These are phyloP conservation scores for Sarotherodon lohbergeri DNA, from an alignment of 2,113 vertebrate species.

Conservation along the genomic window DNA sequence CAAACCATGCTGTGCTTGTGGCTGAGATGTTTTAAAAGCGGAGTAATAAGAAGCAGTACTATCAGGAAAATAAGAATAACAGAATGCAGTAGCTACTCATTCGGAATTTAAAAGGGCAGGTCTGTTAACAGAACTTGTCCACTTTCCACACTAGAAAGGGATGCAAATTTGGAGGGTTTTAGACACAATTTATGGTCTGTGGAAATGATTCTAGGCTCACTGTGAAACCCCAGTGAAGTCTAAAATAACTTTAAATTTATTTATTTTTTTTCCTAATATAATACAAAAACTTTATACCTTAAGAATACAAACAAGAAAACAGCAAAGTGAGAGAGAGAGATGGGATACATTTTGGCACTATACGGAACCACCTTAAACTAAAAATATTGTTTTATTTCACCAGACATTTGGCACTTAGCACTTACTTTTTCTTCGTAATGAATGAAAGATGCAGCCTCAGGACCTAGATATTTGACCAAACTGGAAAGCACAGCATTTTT, in stretches of 20 bases:
- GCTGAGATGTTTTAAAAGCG: neutral
- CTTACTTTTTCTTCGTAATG: constrained; percentile 74
- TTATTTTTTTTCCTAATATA: neutral
- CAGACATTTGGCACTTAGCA: neutral
- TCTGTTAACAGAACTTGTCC: neutral
- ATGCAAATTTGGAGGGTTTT: neutral
- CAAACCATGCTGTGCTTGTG: neutral
- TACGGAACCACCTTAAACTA: neutral
- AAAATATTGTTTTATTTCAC: neutral
- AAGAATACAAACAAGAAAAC: neutral
- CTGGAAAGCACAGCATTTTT: constrained; percentile 60
- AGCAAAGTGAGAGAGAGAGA: neutral
- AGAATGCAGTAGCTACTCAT: neutral
- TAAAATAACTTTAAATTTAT: neutral
- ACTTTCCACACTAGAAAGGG: neutral
- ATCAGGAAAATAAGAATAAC: neutral
- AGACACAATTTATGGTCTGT: neutral
- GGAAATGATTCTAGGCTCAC: neutral
- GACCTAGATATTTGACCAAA: constrained; percentile 66
- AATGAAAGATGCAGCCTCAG: constrained; percentile 61
- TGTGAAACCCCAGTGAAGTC: neutral
- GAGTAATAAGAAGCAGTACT: neutral
- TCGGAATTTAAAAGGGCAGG: neutral
- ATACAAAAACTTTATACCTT: neutral
- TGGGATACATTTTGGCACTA: neutral